These are phyloP conservation scores for Acanthisitta chloris DNA, from an alignment of 2,113 vertebrate genomes.

Conservation along the genomic window DNA sequence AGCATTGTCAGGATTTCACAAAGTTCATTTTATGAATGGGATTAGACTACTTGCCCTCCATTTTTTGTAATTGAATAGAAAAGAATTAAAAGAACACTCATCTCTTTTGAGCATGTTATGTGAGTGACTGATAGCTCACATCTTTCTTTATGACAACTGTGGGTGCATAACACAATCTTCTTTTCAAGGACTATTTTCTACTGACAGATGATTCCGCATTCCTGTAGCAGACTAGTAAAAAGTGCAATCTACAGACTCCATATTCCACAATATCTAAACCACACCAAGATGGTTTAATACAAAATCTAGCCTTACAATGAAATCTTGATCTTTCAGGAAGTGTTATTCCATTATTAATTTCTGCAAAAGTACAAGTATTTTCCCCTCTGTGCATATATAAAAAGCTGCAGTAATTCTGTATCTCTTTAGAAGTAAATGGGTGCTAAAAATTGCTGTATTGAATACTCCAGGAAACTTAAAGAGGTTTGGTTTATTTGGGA, in stretches of 20 bases:
- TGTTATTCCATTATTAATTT: not conserved
- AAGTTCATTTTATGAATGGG: not conserved
- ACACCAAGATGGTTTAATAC: not conserved
- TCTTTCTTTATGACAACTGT: not conserved
- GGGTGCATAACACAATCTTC: not conserved
- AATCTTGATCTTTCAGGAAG: not conserved
- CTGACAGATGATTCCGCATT: not conserved
- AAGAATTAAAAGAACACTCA: not conserved
- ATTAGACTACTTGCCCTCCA: not conserved
- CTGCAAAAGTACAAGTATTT: not conserved
- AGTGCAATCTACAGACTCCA: not conserved
- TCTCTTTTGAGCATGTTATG: not conserved
- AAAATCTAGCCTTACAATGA: not conserved
- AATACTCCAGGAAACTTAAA: not conserved
- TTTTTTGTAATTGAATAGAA: not conserved
- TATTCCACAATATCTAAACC: not conserved
- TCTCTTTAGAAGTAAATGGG: not conserved
- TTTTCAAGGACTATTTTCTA: not conserved
- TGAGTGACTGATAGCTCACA: not conserved
- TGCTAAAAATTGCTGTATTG: not conserved
- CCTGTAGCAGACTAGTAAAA: not conserved
- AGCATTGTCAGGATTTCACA: not conserved
- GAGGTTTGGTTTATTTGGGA: not conserved
- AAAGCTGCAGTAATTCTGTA: not conserved
- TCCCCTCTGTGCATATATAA: not conserved